Evolutionary conservation across 2,797 vertebrate species (phyloP).

Genomic region (Orestias chungarensis): DNA sequence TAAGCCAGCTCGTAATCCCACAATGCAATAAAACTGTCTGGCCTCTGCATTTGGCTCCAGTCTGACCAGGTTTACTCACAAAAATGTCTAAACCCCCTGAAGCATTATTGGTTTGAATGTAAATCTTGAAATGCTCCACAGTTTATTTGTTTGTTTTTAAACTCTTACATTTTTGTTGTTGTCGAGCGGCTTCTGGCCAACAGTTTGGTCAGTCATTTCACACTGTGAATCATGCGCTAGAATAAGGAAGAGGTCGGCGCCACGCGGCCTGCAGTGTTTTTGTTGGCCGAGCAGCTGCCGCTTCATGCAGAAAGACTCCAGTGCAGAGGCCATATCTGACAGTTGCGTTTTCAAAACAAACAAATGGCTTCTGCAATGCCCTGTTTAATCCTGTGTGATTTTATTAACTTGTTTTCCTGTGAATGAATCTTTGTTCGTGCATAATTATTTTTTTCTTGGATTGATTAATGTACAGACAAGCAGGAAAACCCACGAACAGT

Average conservation of each 20-base stretch:
- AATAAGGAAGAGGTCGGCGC: slow-evolving; percentile 57
- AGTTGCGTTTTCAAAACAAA: slow-evolving; percentile 49
- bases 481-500: background rate
- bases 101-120: slow-evolving; percentile 67
- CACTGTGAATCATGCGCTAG: slow-evolving; percentile 44
- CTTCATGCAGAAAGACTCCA: slow-evolving; percentile 42
- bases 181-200: slow-evolving; percentile 48
- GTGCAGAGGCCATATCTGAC: slow-evolving; percentile 41
- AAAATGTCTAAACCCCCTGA: slow-evolving; percentile 43
- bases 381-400: slow-evolving; percentile 4
- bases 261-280: slow-evolving; percentile 55
- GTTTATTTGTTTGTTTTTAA: slow-evolving; percentile 19
- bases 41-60: slow-evolving; percentile 75
- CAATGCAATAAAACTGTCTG: slow-evolving; percentile 80
- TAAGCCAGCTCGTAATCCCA: slow-evolving; percentile 72
- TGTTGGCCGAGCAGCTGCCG: slow-evolving; percentile 40
- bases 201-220: slow-evolving; percentile 55
- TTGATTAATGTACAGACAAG: background rate
- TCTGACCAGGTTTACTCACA: slow-evolving; percentile 72
- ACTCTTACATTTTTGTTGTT: slow-evolving; percentile 37
- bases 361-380: slow-evolving; percentile 17
- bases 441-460: background rate
- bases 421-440: background rate
- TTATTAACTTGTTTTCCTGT: slow-evolving; percentile 1
- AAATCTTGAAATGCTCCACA: slow-evolving; percentile 58